Conservation (phyloP, 2,888 invertebrate species). For the Anthoptus insignis region DNA sequence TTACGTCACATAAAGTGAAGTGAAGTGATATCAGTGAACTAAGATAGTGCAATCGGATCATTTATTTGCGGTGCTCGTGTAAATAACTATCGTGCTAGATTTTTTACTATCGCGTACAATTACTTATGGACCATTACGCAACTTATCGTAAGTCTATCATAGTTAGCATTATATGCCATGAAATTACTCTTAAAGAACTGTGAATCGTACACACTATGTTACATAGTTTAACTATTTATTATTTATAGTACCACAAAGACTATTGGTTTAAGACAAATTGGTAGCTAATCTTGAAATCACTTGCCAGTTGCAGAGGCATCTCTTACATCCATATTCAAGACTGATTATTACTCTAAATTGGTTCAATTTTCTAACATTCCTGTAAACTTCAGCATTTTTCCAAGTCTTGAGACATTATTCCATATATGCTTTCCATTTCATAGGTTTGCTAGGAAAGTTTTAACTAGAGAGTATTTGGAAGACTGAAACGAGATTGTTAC, state of each 20-base stretch:
- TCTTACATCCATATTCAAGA: conserved; percentile 78
- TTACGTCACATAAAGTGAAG: conserved; percentile 52
- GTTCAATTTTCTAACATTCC: conserved; percentile 77
- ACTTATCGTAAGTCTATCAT: conserved; percentile 55
- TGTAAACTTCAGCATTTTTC: conserved; percentile 43
- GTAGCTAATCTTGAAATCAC: conserved; percentile 54
- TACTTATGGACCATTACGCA: conserved; percentile 79
- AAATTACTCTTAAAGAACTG: conserved; percentile 44
- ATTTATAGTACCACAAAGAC: conserved; percentile 63
- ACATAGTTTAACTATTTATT: conserved; percentile 82
- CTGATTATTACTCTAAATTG: conserved; percentile 86
- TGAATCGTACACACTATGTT: conserved; percentile 59
- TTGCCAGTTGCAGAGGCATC: conserved; percentile 62
- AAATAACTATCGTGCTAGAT: conserved; percentile 83
- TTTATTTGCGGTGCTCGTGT: conserved; percentile 83
- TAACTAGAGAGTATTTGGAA: conserved; percentile 60
- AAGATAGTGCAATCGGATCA: conserved; percentile 59
- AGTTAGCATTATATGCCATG: conserved; percentile 52
- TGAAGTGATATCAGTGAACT: conserved; percentile 62
- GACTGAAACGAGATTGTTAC: conserved; percentile 64
- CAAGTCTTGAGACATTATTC: conserved; percentile 39
- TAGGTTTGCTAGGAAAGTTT: conserved; percentile 64
- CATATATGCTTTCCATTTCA: conserved; percentile 49
- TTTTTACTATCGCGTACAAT: conserved; percentile 83
- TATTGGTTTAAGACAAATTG: conserved; percentile 51